Conservation (phyloP, 2,113 vertebrate genomes). For the Oreochromis spilurus region DNA sequence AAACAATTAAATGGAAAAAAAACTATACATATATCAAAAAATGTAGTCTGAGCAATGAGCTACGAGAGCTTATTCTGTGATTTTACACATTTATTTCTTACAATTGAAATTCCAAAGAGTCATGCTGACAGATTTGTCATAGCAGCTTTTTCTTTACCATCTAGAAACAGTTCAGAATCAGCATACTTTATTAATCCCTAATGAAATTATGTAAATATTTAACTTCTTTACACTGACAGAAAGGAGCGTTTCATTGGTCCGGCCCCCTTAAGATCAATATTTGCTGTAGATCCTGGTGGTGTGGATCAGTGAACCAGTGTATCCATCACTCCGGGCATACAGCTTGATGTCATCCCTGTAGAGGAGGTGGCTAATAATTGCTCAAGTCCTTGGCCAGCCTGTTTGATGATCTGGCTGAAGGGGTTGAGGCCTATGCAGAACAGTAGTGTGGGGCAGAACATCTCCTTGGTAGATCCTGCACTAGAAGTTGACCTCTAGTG, state of each 20-base stretch:
- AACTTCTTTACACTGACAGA: neutral
- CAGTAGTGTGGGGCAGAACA: neutral
- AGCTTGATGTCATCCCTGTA: neutral
- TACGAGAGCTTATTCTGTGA: neutral
- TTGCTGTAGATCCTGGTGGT: neutral
- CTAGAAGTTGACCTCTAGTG: neutral
- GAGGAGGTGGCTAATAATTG: rapidly evolving
- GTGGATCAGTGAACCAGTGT: neutral
- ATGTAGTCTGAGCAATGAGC: neutral
- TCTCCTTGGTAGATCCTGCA: neutral
- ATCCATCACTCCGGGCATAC: neutral
- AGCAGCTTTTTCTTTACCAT: neutral
- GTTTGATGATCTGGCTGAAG: neutral
- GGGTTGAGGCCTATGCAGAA: neutral
- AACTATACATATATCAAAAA: neutral
- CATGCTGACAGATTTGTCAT: neutral
- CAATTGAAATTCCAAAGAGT: neutral
- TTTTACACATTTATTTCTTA: neutral
- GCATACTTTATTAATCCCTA: neutral
- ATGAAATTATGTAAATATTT: neutral
- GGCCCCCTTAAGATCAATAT: neutral
- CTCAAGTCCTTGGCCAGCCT: neutral
- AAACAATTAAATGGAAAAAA: neutral
- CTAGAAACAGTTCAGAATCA: neutral
- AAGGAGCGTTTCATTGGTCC: neutral